phyloP scores from a whole-genome alignment of 2,888 invertebrate genomes.

The Cryptus viduatorius region DNA sequence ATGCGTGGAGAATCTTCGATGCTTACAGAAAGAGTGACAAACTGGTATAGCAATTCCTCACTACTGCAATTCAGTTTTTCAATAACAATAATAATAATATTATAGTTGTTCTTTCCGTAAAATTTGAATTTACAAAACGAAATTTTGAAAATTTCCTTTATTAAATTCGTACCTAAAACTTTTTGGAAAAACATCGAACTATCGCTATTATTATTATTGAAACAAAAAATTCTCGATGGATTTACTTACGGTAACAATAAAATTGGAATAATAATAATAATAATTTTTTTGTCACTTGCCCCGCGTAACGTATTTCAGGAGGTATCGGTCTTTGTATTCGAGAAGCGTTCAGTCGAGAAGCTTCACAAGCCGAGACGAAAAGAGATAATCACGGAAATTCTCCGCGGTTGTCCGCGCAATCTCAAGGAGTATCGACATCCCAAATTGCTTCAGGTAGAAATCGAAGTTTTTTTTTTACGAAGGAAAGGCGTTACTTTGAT shows the following conservation, averaged over 20 bases:
- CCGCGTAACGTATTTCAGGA: slow-evolving; percentile 88
- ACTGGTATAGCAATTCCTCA: slow-evolving; percentile 88
- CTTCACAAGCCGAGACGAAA: slow-evolving; percentile 96
- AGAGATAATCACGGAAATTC: slow-evolving; percentile 95
- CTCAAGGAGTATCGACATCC: slow-evolving; percentile 95
- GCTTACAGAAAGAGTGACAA: slow-evolving; percentile 95
- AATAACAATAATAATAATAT: no score
- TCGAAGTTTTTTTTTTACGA: not conserved
- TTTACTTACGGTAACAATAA: no score
- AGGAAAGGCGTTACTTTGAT: no score
- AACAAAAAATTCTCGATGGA: no score
- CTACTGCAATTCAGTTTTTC: not conserved
- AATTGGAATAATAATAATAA: no score
- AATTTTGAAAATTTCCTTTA: no score
- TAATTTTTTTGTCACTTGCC: no score
- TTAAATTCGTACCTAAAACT: no score
- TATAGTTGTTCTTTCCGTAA: no score
- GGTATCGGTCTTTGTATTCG: slow-evolving; percentile 97
- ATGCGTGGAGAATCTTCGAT: slow-evolving; percentile 96
- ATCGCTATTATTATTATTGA: no score
- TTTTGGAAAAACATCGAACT: no score
- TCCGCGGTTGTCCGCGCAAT: slow-evolving; percentile 92
- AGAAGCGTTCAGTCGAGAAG: slow-evolving; percentile 96
- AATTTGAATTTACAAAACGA: no score
- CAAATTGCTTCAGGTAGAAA: slow-evolving; percentile 88